Percentiles rank a stretch among this genome's conserved stretches.
Evolutionary conservation across 1,140 invertebrate species (phyloP).

Genomic region (Bilobella aurantiaca): DNA sequence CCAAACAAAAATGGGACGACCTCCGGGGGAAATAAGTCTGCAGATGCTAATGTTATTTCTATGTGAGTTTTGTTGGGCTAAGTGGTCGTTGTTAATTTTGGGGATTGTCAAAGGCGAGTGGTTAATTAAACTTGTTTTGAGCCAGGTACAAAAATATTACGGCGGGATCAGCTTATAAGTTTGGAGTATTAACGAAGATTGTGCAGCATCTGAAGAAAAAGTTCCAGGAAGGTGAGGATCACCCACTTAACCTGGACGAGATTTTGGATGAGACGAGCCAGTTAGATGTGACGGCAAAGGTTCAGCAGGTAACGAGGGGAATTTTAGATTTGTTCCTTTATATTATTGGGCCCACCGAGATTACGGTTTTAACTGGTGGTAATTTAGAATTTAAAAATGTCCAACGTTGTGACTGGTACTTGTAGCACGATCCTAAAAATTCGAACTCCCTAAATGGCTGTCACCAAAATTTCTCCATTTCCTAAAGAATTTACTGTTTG

Average conservation of each 20-base stretch:
- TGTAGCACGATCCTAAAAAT: too few relatives aligned
- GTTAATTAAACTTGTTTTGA: slow-evolving; percentile 1
- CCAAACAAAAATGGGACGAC: slow-evolving; percentile 58
- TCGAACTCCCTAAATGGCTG: too few relatives aligned
- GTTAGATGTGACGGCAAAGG: slow-evolving; percentile 78
- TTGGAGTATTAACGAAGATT: slow-evolving; percentile 91
- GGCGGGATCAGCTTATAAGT: slow-evolving; percentile 67
- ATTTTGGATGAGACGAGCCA: slow-evolving; percentile 98
- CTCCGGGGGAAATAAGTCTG: slow-evolving; percentile 42
- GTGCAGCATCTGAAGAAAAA: slow-evolving; percentile 91
- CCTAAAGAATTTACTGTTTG: too few relatives aligned
- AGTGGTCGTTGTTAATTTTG: slow-evolving; percentile 1
- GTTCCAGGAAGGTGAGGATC: slow-evolving; percentile 85
- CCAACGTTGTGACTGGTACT: too few relatives aligned
- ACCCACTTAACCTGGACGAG: slow-evolving; percentile 83
- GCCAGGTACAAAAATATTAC: too few relatives aligned
- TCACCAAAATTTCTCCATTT: too few relatives aligned
- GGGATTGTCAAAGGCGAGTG: neutral
- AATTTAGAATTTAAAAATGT: too few relatives aligned
- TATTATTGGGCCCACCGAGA: too few relatives aligned
- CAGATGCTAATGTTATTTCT: too few relatives aligned
- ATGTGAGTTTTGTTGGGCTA: too few relatives aligned
- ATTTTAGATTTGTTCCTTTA: too few relatives aligned
- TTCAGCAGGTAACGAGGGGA: slow-evolving; percentile 67
- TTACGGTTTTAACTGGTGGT: too few relatives aligned